A percentile compares a stretch with the other conserved stretches of the same genome.
Conservation (phyloP, 2,888 invertebrate species). For the Pandemis corylana region DNA sequence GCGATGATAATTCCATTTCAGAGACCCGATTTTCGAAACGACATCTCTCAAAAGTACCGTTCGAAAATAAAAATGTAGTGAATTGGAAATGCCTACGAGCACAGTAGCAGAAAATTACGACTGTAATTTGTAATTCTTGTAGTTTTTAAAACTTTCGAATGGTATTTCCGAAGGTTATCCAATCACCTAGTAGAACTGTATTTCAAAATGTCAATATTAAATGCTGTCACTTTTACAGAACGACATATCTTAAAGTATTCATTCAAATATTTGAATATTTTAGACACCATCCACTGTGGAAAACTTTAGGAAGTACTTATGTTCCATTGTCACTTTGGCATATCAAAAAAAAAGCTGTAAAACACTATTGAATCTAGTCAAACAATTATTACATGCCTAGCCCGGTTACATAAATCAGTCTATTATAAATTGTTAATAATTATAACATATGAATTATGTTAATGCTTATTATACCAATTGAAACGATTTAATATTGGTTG, state of each 20-base stretch:
- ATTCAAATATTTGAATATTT: no score
- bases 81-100: no score
- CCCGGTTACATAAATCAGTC: constrained; percentile 42
- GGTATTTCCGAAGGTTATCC: neutral
- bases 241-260: neutral
- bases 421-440: constrained; percentile 27
- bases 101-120: no score
- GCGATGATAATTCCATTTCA: no score
- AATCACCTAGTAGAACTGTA: neutral
- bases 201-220: neutral
- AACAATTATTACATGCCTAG: constrained; percentile 19
- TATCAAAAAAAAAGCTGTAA: neutral
- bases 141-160: no score
- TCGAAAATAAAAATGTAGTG: no score
- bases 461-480: neutral
- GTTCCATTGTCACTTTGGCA: constrained; percentile 36
- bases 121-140: no score
- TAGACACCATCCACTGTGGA: constrained; percentile 6
- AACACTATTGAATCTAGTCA: neutral
- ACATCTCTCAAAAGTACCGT: no score
- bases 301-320: constrained; percentile 21
- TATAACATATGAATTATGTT: neutral
- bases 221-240: neutral
- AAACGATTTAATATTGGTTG: constrained; percentile 12
- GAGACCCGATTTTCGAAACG: no score